A percentile compares a stretch with the other conserved stretches of the same genome.
Evolutionary conservation across 1,140 invertebrate species (phyloP).

Genomic region (Leptinotarsa lineolata): DNA sequence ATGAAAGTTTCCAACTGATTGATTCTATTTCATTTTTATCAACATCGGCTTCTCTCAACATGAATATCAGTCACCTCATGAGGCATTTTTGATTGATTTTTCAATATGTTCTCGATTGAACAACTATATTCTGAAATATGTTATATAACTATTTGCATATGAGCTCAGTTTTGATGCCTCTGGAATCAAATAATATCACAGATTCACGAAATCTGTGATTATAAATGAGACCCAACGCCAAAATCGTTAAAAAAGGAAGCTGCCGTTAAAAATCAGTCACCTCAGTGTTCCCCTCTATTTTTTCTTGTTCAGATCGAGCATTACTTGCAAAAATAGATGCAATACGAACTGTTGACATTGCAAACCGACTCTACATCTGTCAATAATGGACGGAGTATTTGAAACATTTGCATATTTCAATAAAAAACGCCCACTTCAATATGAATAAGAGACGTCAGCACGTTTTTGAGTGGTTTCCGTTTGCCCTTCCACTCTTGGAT

Average conservation of each 20-base stretch:
- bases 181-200: too few relatives aligned
- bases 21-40: too few relatives aligned
- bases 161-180: too few relatives aligned
- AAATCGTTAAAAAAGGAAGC: neutral
- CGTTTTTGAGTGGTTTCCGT: conserved; percentile 52
- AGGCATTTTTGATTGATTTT: too few relatives aligned
- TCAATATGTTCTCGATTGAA: too few relatives aligned
- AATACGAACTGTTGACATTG: neutral
- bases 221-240: neutral
- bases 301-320: neutral
- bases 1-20: too few relatives aligned
- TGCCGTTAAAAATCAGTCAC: neutral
- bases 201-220: neutral
- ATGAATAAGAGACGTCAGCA: conserved; percentile 49
- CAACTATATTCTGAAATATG: too few relatives aligned
- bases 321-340: neutral
- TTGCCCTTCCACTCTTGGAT: conserved; percentile 25
- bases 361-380: conserved; percentile 30
- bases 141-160: too few relatives aligned
- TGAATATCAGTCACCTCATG: too few relatives aligned
- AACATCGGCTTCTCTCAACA: too few relatives aligned
- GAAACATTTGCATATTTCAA: conserved; percentile 55
- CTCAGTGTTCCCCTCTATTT: neutral
- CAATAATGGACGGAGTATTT: conserved; percentile 41
- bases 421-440: conserved; percentile 51